Base-by-base conservation (phyloP, 1,140 invertebrate species). In the Chrysomallon squamiferum region DNA sequence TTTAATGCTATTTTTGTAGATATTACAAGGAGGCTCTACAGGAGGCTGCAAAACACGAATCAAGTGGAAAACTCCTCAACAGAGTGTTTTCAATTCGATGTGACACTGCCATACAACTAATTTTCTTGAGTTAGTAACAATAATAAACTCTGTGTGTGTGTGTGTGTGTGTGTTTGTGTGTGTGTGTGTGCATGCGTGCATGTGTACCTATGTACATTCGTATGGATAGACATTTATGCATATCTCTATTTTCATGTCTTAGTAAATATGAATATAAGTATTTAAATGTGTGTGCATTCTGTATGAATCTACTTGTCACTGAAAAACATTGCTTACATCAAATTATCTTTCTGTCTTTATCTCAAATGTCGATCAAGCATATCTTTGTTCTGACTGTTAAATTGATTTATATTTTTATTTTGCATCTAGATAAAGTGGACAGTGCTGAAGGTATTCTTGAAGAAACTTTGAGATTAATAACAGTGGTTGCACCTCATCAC, bases 401-500 rank as follows among this genome's bases (percentile, higher is more conserved):
- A 11, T 11, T n/a, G 6, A 1, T 25, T 20, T 5, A 13, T 22
- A 52, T 2, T 22, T n/a, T 45, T 6, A 43, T 6, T 20, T 33
- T 5, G 52, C 9, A 35, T 43, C 9, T 33, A 66, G 65, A 57
- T 15, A 9, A 61, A 3, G 30, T 45, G n/a, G 22, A 59, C 18
- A 35, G 52, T n/a, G 52, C 58, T 30, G 59, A 66, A 27, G 6
- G 15, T 1, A 33, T 66, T 13, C 33, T 66, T 33, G 54, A 61
- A 25, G 22, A 38, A 13, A 43, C 58, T 11, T 25, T 66, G 35
- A 11, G 22, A 2, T 47, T 61, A 20, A 62, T 59, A 7, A n/a
- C 54, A 29, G 50, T 61, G 18, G n/a, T 59, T 9, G 59, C 59
- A 1, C 59, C 65, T 0, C 38, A 54, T 27, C 65, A 66, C 29